phyloP scores from a whole-genome alignment of 1,140 invertebrate genomes.

The Drosophila jambulina region DNA sequence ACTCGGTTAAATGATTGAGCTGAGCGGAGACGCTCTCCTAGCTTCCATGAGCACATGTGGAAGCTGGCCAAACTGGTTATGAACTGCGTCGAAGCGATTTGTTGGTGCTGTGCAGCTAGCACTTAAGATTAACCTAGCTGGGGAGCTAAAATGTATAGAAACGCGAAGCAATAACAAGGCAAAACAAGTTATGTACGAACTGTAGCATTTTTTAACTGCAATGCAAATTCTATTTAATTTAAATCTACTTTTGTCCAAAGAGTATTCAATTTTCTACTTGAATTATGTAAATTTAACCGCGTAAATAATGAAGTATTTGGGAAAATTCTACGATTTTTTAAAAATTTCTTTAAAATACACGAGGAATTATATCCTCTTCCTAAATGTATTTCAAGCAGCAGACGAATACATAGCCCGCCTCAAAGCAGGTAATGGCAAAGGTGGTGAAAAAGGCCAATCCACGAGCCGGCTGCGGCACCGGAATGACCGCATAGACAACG shows the following conservation, averaged over 20 bases:
- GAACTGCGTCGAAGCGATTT: slow-evolving; percentile 28
- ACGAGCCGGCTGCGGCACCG: slow-evolving; percentile 87
- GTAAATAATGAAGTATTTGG: background rate
- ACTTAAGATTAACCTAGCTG: background rate
- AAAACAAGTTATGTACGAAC: background rate
- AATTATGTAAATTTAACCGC: background rate
- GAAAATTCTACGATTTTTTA: background rate
- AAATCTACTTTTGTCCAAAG: background rate
- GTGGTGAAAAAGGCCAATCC: slow-evolving; percentile 86
- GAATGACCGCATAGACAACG: slow-evolving; percentile 86
- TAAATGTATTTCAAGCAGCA: slow-evolving; percentile 61
- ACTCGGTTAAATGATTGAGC: slow-evolving; percentile 30
- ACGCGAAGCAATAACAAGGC: background rate
- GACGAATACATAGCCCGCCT: slow-evolving; percentile 84
- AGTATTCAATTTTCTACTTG: background rate
- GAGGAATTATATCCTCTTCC: background rate
- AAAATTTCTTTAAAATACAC: too few species aligned
- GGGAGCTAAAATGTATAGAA: background rate
- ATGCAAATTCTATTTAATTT: slow-evolving; percentile 8
- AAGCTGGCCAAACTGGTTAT: slow-evolving; percentile 66
- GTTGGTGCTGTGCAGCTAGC: slow-evolving; percentile 5
- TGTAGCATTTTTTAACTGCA: slow-evolving; percentile 1
- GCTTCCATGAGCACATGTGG: slow-evolving; percentile 21
- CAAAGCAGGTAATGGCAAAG: slow-evolving; percentile 85
- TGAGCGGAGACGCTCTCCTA: slow-evolving; percentile 3